Evolutionary conservation across 2,888 invertebrate genomes (phyloP).

Genomic region (Drosophila demipolita): DNA sequence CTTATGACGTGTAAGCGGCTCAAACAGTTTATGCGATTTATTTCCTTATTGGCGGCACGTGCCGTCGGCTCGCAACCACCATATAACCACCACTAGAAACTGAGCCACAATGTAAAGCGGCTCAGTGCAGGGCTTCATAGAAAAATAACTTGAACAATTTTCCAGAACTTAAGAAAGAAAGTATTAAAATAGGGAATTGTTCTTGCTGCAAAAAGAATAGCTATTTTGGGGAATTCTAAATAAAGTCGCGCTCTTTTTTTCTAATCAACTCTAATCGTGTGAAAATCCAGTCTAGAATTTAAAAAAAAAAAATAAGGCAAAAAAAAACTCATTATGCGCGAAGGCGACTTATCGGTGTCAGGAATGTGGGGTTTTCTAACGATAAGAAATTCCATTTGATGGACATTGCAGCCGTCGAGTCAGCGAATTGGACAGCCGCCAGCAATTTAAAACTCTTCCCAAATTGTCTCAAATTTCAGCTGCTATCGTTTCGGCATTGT

Average conservation of each 20-base stretch:
- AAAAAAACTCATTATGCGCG: constrained; percentile 43
- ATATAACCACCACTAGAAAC: constrained; percentile 34
- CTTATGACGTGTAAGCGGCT: constrained; percentile 80
- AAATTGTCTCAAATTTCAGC: constrained; percentile 74
- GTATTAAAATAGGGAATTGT: background rate
- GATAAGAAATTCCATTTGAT: constrained; percentile 46
- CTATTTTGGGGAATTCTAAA: background rate
- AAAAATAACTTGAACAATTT: background rate
- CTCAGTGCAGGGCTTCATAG: constrained; percentile 29
- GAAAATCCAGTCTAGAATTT: background rate
- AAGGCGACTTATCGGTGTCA: constrained; percentile 29
- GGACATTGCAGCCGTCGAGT: constrained; percentile 39
- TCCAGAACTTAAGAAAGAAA: background rate
- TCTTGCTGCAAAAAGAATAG: background rate
- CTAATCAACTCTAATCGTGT: background rate
- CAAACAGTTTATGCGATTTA: constrained; percentile 76
- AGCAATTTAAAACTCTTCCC: constrained; percentile 67
- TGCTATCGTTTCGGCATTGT: constrained; percentile 49
- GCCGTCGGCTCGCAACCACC: constrained; percentile 45
- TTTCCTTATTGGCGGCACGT: constrained; percentile 78
- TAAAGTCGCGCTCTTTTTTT: background rate
- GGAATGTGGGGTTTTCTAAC: constrained; percentile 49
- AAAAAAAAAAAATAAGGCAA: background rate
- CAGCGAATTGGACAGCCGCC: constrained; percentile 38
- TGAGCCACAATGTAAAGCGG: constrained; percentile 48